Conservation (phyloP, 2,888 invertebrate genomes). For the Chirona hameri region DNA sequence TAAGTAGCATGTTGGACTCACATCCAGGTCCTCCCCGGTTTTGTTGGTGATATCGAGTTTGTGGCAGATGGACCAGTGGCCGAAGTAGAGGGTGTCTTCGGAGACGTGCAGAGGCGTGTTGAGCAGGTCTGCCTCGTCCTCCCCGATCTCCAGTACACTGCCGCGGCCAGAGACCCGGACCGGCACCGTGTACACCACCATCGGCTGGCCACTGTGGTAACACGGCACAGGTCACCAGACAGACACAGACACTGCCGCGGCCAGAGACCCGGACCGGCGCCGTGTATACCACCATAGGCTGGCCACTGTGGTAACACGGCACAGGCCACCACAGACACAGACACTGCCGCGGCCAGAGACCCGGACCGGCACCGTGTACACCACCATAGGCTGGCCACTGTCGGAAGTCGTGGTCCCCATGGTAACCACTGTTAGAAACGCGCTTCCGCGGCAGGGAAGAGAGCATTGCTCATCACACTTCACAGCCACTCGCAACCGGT, state of each 20-base stretch:
- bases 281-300: slow-evolving; percentile 26
- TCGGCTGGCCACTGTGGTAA: neutral
- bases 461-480: no score
- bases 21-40: neutral
- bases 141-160: slow-evolving; percentile 2
- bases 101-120: slow-evolving; percentile 7
- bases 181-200: no score
- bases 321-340: neutral
- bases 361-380: neutral
- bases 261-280: neutral
- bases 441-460: no score
- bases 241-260: neutral
- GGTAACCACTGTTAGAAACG: no score
- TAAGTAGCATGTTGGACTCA: neutral
- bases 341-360: neutral
- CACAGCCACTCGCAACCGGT: no score
- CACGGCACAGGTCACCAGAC: neutral
- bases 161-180: slow-evolving; percentile 10
- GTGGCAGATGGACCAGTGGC: slow-evolving; percentile 13
- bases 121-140: slow-evolving; percentile 12
- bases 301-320: neutral
- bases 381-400: neutral
- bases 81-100: neutral
- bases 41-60: slow-evolving; percentile 10
- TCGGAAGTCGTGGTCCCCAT: no score